phyloP scores from a whole-genome alignment of 1,140 invertebrate species.

The Venustaconcha ellipsiformis region DNA sequence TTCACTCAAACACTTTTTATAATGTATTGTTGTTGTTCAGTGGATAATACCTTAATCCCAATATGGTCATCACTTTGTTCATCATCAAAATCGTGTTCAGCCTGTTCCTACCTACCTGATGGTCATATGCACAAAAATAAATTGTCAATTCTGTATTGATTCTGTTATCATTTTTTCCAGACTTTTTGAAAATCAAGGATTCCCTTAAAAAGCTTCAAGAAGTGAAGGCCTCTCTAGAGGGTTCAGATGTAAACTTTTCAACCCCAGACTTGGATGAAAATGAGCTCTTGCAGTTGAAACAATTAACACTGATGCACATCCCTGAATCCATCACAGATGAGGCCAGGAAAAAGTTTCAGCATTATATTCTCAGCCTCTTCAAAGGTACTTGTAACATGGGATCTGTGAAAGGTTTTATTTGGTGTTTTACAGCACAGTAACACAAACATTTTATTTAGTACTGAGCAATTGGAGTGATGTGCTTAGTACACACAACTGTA shows the following conservation, averaged over 20 bases:
- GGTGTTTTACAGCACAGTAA: not conserved
- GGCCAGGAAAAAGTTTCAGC: slow-evolving; percentile 26
- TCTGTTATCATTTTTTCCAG: slow-evolving; percentile 20
- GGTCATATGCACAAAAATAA: too few species aligned
- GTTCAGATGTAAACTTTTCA: slow-evolving; percentile 30
- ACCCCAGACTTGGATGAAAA: slow-evolving; percentile 26
- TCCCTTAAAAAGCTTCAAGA: slow-evolving; percentile 33
- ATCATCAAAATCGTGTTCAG: too few species aligned
- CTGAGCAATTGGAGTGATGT: too few species aligned
- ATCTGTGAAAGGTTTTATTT: not conserved
- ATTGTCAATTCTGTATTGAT: too few species aligned
- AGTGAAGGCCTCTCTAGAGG: slow-evolving; percentile 40
- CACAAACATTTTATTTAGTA: too few species aligned
- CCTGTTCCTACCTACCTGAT: too few species aligned
- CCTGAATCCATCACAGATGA: slow-evolving; percentile 38
- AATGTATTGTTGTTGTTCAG: too few species aligned
- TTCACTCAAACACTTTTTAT: too few species aligned
- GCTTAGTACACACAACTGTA: too few species aligned
- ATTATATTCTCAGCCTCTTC: slow-evolving; percentile 30
- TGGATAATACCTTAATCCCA: too few species aligned
- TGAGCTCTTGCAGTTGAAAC: slow-evolving; percentile 34
- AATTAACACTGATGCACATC: slow-evolving; percentile 48
- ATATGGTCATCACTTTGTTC: too few species aligned
- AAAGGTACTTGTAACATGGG: slow-evolving; percentile 19
- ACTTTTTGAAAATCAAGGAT: slow-evolving; percentile 26